phyloP scores from a whole-genome alignment of 1,140 invertebrate species.

The Leptinotarsa lineolata region DNA sequence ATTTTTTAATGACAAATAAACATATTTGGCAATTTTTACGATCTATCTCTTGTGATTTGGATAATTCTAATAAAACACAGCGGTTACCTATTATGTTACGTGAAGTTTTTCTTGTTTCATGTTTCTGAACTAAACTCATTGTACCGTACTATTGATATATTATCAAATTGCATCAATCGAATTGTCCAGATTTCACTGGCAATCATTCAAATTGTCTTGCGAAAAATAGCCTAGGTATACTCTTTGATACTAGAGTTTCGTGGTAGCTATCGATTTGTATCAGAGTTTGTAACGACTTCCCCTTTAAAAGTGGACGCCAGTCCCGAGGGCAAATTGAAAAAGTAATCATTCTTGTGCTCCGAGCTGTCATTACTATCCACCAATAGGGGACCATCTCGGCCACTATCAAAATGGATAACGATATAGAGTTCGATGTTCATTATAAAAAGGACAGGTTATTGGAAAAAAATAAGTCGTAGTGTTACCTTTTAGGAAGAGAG shows the following conservation, averaged over 20 bases:
- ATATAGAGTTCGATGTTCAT: background rate
- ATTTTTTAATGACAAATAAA: too few species aligned
- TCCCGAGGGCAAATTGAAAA: constrained; percentile 32
- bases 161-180: background rate
- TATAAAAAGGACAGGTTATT: background rate
- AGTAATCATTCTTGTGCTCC: constrained; percentile 42
- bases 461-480: too few species aligned
- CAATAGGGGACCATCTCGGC: constrained; percentile 27
- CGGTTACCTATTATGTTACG: too few species aligned
- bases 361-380: constrained; percentile 39
- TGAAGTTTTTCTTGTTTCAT: too few species aligned
- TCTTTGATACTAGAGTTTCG: background rate
- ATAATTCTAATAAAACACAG: too few species aligned
- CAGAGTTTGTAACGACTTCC: constrained; percentile 7
- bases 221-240: background rate
- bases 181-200: background rate
- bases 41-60: too few species aligned
- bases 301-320: constrained; percentile 31
- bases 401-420: constrained; percentile 26
- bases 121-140: too few species aligned
- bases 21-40: too few species aligned
- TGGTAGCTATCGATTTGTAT: background rate
- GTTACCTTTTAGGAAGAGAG: too few species aligned
- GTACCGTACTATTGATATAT: too few species aligned
- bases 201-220: background rate